Evolutionary conservation across 2,797 vertebrate genomes (phyloP), one percentile per base, ranked within the genome.

Genomic region (Acanthurus tractus): DNA sequence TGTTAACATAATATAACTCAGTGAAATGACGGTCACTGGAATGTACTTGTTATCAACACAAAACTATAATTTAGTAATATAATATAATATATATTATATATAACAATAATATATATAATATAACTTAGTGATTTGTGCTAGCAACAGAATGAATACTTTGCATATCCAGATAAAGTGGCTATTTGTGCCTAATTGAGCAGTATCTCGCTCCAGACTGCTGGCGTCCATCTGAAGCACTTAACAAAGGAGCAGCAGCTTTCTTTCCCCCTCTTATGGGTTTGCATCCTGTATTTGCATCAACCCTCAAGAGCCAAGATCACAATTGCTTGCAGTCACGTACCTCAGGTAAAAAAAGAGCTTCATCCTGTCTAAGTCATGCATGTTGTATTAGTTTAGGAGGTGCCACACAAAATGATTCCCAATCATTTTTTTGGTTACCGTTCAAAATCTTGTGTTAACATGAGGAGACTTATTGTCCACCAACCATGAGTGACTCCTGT

Each of bases 261-360:
- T 97, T 97, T 79, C 95, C 96, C 52, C 96, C 96, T 0, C 92
- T 99, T 73, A 85, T 98, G 85, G 95, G 96, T 83, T 94, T 99
- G 46, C 96, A 96, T 74, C 95, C 97, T 12, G 82, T 96, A 45
- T 98, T 98, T 93, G 90, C 94, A 55, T 86, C 96, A 88, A 89
- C 94, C 49, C 87, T 94, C 56, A 96, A 96, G 88, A 97, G 94
- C 86, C 94, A 95, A 0, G 92, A 96, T 85, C 92, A 95, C 23
- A 63, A 81, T 83, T 85, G 92, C 23, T 95, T 95, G 85, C 96
- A 97, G 88, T 93, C 95, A 14, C 94, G 89, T 69, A 87, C 92
- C 74, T 70, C 95, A 78, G 96, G 96, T 91, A 97, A 95, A 93
- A 95, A 74, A 23, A 34, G 1, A 15, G 5, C 25, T 8, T 10